Base-by-base conservation (phyloP, 2,888 invertebrate genomes). In the Meteorus cinctellus region DNA sequence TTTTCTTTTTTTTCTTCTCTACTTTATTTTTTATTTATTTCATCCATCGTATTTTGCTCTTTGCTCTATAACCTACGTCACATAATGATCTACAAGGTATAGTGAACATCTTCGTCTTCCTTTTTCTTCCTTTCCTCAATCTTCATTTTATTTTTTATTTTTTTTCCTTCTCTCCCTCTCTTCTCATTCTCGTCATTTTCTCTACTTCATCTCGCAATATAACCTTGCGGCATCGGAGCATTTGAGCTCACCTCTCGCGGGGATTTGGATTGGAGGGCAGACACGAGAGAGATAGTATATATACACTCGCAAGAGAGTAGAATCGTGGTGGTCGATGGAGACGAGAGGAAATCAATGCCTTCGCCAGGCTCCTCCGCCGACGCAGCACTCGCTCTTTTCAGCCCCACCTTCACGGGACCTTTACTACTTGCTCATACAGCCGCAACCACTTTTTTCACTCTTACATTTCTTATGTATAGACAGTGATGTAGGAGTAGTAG, bases 341-440 rank as follows among this genome's bases (percentile, higher is more conserved):
- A 87, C 86, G 88, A 89, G 88, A 86, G 86, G 89, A 89, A 89
- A 89, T 89, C 89, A 89, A 89, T 89, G 88, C 88, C 83, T 84
- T 83, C 74, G 83, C 84, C 85, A 82, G 84, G 83, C 72, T 68
- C 68, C 72, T 76, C 72, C 72, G 72, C 72, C 72, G 68, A 72
- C 76, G 72, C 68, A 76, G 72, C 68, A 48, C 60, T 55, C 19
- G 55, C 19, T 55, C 41, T 77, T 78, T 69, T 62, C 72, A 59
- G 72, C 75, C 74, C 73, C 72, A 74, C 77, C 76, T 74, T 73
- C 62, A 59, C 71, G 67, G 72, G 16, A 74, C 74, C 74, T 73
- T 73, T 74, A 70, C 74, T 74, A 70, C 77, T 74, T 70, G 66
- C 74, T 72, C 65, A 34, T 71, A 71, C 36, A 72, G 34, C 65